Evolutionary conservation across 1,140 invertebrate genomes (phyloP), one percentile per base, ranked within the genome.

Genomic region (Bursaphelenchus mucronatus): DNA sequence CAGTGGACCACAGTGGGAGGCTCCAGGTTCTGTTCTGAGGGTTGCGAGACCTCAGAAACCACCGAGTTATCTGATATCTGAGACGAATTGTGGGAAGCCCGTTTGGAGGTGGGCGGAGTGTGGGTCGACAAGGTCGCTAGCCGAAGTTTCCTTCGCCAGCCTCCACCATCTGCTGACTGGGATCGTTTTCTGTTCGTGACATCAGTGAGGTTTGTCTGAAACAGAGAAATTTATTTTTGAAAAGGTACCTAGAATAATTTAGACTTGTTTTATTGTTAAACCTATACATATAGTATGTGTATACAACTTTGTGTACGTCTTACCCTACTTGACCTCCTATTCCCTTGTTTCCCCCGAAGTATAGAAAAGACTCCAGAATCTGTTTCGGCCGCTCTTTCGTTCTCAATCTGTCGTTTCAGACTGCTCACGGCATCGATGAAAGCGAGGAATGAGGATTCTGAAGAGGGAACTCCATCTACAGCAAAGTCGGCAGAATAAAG

Each of bases 341-440:
- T 5, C 30, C 30, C 30, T 30, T 30, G 30, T 30, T 30, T 30
- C 30, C 30, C 30, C 5, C 5, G 30, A 30, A 30, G 30, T 30
- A 30, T 30, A 30, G 30, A 30, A 5, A 30, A 30, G 30, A 30
- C 30, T 53, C 64, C 66, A 30, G 55, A 68, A 30, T 68, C 58
- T 8, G 39, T 21, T 7, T 72, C 68, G 39, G 47, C 63, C 6
- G 21, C 17, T n/a, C 44, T 56, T 46, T 76, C 74, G 56, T 76
- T 76, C 56, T 78, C 73, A 30, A 76, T 75, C 54, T 76, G 74
- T 41, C 75, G 47, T 61, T 75, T 75, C 7, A 76, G 62, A 47
- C 73, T 74, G 47, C 63, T 70, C 9, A 78, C 75, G 10, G 71
- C 71, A 57, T 76, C 74, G 21, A 76, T 59, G 47, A 76, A 76